Conservation (phyloP, 2,888 invertebrate genomes). For the Tiphia femorata region DNA sequence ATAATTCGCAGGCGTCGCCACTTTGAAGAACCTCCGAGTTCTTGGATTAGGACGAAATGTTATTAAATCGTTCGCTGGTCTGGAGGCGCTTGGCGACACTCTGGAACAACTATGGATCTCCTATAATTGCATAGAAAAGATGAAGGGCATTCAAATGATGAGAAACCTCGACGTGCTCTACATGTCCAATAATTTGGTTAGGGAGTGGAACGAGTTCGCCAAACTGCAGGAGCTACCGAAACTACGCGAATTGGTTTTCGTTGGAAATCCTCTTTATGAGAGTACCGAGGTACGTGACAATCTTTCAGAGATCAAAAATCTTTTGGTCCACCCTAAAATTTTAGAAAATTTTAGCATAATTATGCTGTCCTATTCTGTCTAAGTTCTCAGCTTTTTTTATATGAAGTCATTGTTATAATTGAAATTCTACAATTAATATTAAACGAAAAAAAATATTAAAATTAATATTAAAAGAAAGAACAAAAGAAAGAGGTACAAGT, state of each 20-base stretch:
- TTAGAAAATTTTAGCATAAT: no score
- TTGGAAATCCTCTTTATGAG: slow-evolving; percentile 74
- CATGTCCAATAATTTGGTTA: slow-evolving; percentile 86
- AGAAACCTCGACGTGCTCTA: slow-evolving; percentile 86
- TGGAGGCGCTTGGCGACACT: slow-evolving; percentile 89
- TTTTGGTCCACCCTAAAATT: no score
- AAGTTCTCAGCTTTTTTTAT: no score
- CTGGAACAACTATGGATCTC: slow-evolving; percentile 95
- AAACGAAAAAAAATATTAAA: no score
- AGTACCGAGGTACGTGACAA: slow-evolving; percentile 66
- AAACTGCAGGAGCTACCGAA: slow-evolving; percentile 79
- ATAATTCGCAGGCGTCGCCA: slow-evolving; percentile 75
- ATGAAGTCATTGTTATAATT: no score
- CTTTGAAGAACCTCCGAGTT: slow-evolving; percentile 85
- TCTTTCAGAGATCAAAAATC: no score
- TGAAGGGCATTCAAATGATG: slow-evolving; percentile 87
- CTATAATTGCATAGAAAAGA: slow-evolving; percentile 91
- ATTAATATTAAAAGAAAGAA: neutral
- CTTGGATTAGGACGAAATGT: slow-evolving; percentile 90
- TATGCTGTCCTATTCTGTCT: no score
- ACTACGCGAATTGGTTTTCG: slow-evolving; percentile 84
- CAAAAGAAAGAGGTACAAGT: no score
- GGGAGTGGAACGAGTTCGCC: slow-evolving; percentile 90
- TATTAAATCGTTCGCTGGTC: slow-evolving; percentile 88
- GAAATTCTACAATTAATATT: no score